Evolutionary conservation across 2,797 vertebrate genomes (phyloP), one percentile per base, ranked within the genome.

Genomic region (Adelosebastes latens): DNA sequence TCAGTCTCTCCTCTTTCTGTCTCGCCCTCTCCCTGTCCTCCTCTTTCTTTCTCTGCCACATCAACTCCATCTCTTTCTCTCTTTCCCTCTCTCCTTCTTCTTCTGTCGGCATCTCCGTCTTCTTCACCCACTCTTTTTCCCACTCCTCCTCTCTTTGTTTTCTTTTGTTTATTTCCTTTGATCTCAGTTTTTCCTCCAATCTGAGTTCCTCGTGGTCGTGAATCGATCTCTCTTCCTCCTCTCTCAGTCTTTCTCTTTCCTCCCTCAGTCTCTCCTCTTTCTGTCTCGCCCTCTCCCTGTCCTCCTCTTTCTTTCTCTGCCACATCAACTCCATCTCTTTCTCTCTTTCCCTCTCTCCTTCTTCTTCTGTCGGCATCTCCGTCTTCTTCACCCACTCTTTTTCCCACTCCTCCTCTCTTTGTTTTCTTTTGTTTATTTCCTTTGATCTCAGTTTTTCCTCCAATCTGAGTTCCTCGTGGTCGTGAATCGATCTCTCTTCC

Each of bases 191-290:
- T 2, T 63, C 79, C 52, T 77, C 55, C 34, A 25, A 42, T 10
- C 36, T 76, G 55, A 52, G 25, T 58, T 14, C 63, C 32, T 79
- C 42, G 36, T 4, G 27, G 18, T 52, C 29, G 4, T 14, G 6
- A 32, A 53, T 31, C 46, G 7, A 13, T 49, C 55, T 77, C 36
- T 79, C 61, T 25, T 79, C 8, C 29, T 79, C 18, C 18, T 20
- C 46, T 49, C 46, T 49, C 46, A 69, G 24, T 36, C 13, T 81
- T 16, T 72, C 71, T 49, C 55, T 77, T 36, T 80, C 49, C 67
- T 89, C 79, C 3, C 4, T 75, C 58, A 83, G 56, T 49, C 25
- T 64, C 42, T 84, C 74, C 68, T 87, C 84, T 34, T 6, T 67
- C 70, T 78, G 46, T 34, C 24, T 78, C 0, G 24, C 69, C 24